Evolutionary conservation across 2,113 vertebrate species (phyloP).

Genomic region (Plestiodon gilberti): DNA sequence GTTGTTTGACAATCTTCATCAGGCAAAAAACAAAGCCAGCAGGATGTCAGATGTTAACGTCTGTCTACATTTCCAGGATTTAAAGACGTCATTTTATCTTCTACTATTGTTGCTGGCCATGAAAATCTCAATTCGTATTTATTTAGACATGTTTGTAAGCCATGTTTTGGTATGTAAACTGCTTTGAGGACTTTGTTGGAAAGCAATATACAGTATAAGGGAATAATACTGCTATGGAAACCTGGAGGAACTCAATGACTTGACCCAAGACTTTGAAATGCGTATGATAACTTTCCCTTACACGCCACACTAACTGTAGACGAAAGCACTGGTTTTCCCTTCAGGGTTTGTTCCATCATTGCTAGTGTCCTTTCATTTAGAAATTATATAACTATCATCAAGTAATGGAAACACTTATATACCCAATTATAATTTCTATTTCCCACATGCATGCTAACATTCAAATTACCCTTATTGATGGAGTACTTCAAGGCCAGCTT

Average conservation of each 20-base stretch:
- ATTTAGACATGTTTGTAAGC: no score
- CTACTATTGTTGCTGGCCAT: no score
- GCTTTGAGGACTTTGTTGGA: no score
- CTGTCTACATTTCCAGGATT: no score
- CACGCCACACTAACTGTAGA: background rate
- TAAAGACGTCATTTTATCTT: no score
- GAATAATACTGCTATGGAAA: background rate
- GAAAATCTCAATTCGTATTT: no score
- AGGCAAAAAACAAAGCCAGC: no score
- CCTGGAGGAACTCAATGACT: background rate
- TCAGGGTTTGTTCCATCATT: background rate
- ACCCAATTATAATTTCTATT: constrained; percentile 1
- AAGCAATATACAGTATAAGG: no score
- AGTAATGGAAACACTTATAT: constrained; percentile 11
- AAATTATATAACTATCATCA: background rate
- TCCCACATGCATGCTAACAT: constrained; percentile 11
- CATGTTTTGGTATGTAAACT: no score
- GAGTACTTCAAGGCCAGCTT: background rate
- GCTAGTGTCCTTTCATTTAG: background rate
- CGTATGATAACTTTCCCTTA: background rate
- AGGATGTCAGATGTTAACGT: no score
- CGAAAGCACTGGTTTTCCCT: background rate
- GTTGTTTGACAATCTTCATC: no score
- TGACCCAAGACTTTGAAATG: background rate
- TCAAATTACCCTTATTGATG: background rate